These are phyloP conservation scores for Mythimna vitellina DNA, from an alignment of 2,888 invertebrate species.

Conservation along the genomic window DNA sequence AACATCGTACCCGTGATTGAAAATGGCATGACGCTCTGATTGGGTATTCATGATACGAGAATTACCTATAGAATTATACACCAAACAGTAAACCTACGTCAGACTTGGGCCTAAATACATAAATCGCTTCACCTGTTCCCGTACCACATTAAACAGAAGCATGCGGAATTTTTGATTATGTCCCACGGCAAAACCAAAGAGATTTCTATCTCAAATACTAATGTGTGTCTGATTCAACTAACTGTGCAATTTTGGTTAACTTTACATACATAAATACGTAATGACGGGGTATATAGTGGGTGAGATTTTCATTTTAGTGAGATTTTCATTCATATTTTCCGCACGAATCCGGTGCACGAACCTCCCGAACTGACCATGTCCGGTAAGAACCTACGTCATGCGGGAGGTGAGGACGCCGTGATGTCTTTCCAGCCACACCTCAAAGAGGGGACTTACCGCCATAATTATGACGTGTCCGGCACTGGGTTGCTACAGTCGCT, in stretches of 20 bases:
- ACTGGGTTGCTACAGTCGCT: no score
- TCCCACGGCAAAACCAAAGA: constrained; percentile 9
- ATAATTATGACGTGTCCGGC: no score
- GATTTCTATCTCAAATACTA: constrained; percentile 12
- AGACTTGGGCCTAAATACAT: background rate
- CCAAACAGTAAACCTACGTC: background rate
- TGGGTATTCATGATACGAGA: background rate
- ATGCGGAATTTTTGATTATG: constrained; percentile 10
- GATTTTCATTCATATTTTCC: no score
- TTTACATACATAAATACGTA: constrained; percentile 16
- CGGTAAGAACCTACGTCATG: no score
- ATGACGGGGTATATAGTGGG: background rate
- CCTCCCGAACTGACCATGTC: no score
- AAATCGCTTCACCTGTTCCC: background rate
- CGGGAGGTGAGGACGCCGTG: no score
- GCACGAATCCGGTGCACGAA: no score
- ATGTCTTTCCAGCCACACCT: no score
- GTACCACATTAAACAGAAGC: background rate
- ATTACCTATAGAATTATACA: background rate
- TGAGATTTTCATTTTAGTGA: constrained; percentile 4
- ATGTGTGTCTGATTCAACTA: constrained; percentile 11
- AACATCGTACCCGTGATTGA: no score
- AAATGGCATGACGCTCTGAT: background rate
- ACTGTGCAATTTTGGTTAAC: constrained; percentile 19
- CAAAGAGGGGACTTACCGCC: no score